Evolutionary conservation across 2,113 vertebrate genomes (phyloP), one percentile per base, ranked within the genome.

Genomic region (Dasyprocta punctata): DNA sequence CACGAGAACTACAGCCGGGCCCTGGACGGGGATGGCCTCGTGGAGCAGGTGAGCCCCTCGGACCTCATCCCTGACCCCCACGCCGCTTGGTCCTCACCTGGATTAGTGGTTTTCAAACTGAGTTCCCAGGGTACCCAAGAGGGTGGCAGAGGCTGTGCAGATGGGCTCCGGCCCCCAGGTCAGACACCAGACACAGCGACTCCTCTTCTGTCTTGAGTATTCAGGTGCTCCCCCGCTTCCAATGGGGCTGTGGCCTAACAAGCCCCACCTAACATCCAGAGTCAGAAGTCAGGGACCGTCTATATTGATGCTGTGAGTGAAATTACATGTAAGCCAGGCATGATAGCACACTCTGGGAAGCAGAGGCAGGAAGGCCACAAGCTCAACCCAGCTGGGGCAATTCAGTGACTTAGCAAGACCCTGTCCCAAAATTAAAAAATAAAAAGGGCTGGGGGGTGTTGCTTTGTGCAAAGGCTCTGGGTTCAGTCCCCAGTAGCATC

Each of bases 1-100:
- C 99, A 99, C 0, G 97, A 99, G 90, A 98, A 99, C 93, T 99
- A 99, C 93, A 98, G 98, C 60, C 96, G 95, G 56, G 98, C 99
- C 24, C 98, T 99, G 36, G 98, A 98, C 20, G 98, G 97, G 33
- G 83, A 95, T 49, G 60, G 83, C n/a, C 28, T 97, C 36, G 98
- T 98, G 78, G 98, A 99, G 16, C 98, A 99, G 98, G 99, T 99
- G 94, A 97, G 89, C 22, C 24, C 0, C 30, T 5, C 19, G 12
- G 17, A 33, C 6, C 6, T 2, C 0, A 13, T 19, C 38, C 6
- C 14, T 2, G 4, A 36, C 65, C 8, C 56, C 14, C 0, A 13
- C 0, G 13, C 28, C 28, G 47, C 33, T 28, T 14, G 61, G 49
- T 7, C 41, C 65, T 11, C 0, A 0, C n/a, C 17, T n/a, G 33